Conservation (phyloP, 2,113 vertebrate genomes). For the Puntigrus tetrazona region DNA sequence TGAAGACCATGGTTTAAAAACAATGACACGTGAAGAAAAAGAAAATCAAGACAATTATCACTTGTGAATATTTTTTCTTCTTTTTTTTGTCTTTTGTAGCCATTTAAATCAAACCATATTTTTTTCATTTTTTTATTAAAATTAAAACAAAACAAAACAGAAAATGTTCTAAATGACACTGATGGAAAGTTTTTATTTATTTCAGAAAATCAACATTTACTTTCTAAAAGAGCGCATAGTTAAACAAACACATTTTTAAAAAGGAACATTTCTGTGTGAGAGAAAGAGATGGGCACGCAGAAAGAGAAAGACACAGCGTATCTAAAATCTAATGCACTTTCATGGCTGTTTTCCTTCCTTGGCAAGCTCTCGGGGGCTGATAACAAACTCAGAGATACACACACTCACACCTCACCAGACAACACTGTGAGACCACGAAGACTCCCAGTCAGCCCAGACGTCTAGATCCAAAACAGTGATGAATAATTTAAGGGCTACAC, state of each 20-base stretch:
- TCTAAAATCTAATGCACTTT: conserved; percentile 1
- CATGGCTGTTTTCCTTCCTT: conserved; percentile 5
- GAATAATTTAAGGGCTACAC: conserved; percentile 17
- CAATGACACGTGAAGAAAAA: neutral
- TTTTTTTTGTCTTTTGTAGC: neutral
- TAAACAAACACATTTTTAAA: neutral
- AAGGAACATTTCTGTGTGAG: neutral
- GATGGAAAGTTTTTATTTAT: no score
- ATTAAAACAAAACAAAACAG: neutral
- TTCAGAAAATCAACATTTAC: neutral
- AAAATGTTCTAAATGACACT: no score
- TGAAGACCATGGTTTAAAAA: neutral
- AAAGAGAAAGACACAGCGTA: neutral
- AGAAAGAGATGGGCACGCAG: neutral
- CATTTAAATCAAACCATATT: neutral
- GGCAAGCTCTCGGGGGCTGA: neutral
- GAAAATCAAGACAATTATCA: neutral
- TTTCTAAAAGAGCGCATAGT: neutral
- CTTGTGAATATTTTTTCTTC: neutral
- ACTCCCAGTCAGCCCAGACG: conserved; percentile 15
- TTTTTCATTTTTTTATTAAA: neutral
- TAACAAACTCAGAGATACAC: conserved; percentile 19
- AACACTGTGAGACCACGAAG: conserved; percentile 10
- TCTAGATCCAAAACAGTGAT: conserved; percentile 28
- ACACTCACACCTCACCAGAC: conserved; percentile 16